Conservation (phyloP, 1,140 invertebrate genomes). For the Cyrtorhinus lividipennis region DNA sequence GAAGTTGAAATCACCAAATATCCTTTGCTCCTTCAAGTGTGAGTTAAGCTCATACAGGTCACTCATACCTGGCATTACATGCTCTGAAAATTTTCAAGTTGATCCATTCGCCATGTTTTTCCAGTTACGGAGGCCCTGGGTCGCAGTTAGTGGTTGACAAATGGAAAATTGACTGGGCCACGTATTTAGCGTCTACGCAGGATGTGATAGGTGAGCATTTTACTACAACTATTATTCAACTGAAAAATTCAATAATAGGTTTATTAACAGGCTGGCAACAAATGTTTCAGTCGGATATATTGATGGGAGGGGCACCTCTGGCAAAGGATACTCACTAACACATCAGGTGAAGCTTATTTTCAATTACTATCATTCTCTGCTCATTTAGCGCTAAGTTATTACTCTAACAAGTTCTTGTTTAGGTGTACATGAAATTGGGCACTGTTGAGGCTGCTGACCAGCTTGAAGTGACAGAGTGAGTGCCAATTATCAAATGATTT, state of each 20-base stretch:
- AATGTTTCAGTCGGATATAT: constrained; percentile 1
- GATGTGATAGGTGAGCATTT: constrained; percentile 77
- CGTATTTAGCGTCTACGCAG: constrained; percentile 63
- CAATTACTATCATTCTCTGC: no score
- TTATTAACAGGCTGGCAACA: no score
- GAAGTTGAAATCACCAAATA: constrained; percentile 85
- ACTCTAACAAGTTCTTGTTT: not conserved
- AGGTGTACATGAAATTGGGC: constrained; percentile 56
- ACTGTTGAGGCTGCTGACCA: constrained; percentile 79
- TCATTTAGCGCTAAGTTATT: no score
- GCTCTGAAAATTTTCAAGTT: not conserved
- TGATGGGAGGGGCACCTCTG: constrained; percentile 51
- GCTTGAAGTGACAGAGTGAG: constrained; percentile 74
- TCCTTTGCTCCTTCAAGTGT: constrained; percentile 76
- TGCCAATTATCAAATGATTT: no score
- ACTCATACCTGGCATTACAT: no score
- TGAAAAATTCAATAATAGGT: no score
- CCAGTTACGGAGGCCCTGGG: constrained; percentile 76
- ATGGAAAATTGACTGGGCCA: constrained; percentile 74
- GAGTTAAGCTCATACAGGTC: no score
- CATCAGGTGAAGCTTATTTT: constrained; percentile 57
- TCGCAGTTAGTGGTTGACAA: constrained; percentile 74
- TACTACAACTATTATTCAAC: constrained; percentile 45
- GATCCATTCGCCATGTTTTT: constrained; percentile 3
- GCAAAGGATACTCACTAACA: constrained; percentile 67